phyloP scores from a whole-genome alignment of 2,797 vertebrate genomes.

The Spinus olivaceus region DNA sequence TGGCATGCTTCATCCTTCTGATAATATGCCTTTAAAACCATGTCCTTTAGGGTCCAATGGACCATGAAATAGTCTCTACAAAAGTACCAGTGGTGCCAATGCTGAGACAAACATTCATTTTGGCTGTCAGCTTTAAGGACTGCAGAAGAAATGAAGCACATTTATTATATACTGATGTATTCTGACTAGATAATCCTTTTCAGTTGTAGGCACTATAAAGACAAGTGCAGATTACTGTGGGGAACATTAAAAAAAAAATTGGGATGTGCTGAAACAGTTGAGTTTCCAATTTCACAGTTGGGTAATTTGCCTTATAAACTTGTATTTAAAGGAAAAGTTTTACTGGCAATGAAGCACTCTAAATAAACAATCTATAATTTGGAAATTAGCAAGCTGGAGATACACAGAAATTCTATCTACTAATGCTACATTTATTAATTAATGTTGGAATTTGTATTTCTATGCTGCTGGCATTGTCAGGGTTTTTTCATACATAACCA shows the following conservation, averaged over 20 bases:
- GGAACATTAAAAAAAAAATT: constrained; percentile 61
- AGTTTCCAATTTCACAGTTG: constrained; percentile 77
- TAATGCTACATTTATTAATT: neutral
- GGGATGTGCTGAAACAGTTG: constrained; percentile 52
- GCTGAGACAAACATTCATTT: constrained; percentile 76
- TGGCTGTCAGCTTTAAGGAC: constrained; percentile 75
- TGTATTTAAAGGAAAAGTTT: constrained; percentile 71
- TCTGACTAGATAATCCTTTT: constrained; percentile 77
- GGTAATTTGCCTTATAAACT: constrained; percentile 74
- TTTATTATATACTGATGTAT: constrained; percentile 77
- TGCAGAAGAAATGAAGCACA: constrained; percentile 74
- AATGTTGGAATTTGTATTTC: neutral
- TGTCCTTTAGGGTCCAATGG: constrained; percentile 81
- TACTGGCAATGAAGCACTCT: constrained; percentile 16
- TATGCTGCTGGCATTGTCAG: neutral
- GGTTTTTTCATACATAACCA: neutral
- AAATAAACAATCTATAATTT: constrained; percentile 62
- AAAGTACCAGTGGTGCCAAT: constrained; percentile 61
- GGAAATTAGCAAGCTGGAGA: constrained; percentile 10
- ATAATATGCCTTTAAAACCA: constrained; percentile 77
- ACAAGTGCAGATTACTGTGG: constrained; percentile 65
- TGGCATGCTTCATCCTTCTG: constrained; percentile 58
- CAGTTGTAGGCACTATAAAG: constrained; percentile 67
- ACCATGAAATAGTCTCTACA: constrained; percentile 81
- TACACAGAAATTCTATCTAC: neutral